Evolutionary conservation across 1,140 invertebrate genomes (phyloP).

Genomic region (Eulimnadia texana): DNA sequence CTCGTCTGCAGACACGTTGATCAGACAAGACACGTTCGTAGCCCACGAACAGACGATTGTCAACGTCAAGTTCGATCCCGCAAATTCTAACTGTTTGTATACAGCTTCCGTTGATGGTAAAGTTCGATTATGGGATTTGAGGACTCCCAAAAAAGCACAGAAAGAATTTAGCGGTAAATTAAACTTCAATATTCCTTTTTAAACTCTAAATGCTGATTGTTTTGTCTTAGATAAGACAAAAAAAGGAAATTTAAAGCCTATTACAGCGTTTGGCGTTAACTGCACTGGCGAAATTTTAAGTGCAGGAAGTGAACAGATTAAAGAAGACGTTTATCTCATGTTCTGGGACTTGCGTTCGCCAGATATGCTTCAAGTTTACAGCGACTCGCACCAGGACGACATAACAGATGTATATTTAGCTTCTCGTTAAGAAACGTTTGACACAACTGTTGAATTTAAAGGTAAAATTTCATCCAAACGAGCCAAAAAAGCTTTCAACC

Average conservation of each 20-base stretch:
- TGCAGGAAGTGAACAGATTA: slow-evolving; percentile 55
- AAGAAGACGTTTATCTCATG: slow-evolving; percentile 54
- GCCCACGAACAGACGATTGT: slow-evolving; percentile 22
- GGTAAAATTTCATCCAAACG: slow-evolving; percentile 59
- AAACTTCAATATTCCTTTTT: slow-evolving; percentile 8
- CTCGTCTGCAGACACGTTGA: slow-evolving; percentile 15
- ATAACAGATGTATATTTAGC: slow-evolving; percentile 54
- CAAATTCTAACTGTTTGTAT: slow-evolving; percentile 43
- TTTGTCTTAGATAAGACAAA: slow-evolving; percentile 31
- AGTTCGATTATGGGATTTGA: slow-evolving; percentile 47
- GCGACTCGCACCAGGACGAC: slow-evolving; percentile 71
- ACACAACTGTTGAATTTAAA: slow-evolving; percentile 21
- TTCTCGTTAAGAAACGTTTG: too few species aligned
- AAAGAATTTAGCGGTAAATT: slow-evolving; percentile 40
- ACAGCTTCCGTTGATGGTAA: slow-evolving; percentile 40
- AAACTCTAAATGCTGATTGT: slow-evolving; percentile 22
- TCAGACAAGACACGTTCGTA: slow-evolving; percentile 13
- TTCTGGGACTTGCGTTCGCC: slow-evolving; percentile 64
- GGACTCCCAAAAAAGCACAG: slow-evolving; percentile 36
- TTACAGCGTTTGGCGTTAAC: slow-evolving; percentile 61
- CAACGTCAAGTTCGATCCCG: slow-evolving; percentile 39
- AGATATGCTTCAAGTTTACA: slow-evolving; percentile 62
- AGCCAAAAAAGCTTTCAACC: slow-evolving; percentile 49
- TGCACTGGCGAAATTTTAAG: slow-evolving; percentile 52
- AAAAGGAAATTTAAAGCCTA: slow-evolving; percentile 30